phyloP scores from a whole-genome alignment of 1,140 invertebrate species.

The Camponotus pennsylvanicus region DNA sequence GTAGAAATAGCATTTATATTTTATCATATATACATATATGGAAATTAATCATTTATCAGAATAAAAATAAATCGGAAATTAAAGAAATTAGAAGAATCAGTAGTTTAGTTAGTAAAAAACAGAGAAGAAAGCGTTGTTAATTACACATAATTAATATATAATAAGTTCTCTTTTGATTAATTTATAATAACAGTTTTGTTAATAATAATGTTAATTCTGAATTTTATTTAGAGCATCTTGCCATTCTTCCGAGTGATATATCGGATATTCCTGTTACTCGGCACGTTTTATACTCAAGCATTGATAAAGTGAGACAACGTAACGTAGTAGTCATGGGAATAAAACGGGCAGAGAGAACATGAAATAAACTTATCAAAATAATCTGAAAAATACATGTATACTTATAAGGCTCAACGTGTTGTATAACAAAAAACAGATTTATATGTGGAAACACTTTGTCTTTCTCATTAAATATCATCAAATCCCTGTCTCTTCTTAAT shows the following conservation, averaged over 20 bases:
- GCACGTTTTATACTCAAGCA: conserved; percentile 52
- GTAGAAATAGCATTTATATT: conserved; percentile 18
- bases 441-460: conserved; percentile 75
- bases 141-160: not conserved
- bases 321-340: not conserved
- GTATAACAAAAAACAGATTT: conserved; percentile 85
- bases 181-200: not conserved
- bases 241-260: conserved; percentile 39
- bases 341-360: conserved; percentile 37
- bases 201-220: not conserved
- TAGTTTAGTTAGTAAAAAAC: not conserved
- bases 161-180: conserved; percentile 8
- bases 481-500: not conserved
- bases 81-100: not conserved
- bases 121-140: not conserved
- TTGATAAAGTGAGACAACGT: conserved; percentile 24
- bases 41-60: not conserved
- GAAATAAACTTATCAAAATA: conserved; percentile 73
- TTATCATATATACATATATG: conserved; percentile 22
- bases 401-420: conserved; percentile 83
- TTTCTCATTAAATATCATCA: conserved; percentile 59
- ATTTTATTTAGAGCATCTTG: conserved; percentile 12
- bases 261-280: conserved; percentile 33
- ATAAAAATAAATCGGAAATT: not conserved
- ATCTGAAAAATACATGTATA: conserved; percentile 81